A percentile compares a stretch with the other conserved stretches of the same genome.
Evolutionary conservation across 2,888 invertebrate species (phyloP).

Genomic region (Philhelius pedissequus): DNA sequence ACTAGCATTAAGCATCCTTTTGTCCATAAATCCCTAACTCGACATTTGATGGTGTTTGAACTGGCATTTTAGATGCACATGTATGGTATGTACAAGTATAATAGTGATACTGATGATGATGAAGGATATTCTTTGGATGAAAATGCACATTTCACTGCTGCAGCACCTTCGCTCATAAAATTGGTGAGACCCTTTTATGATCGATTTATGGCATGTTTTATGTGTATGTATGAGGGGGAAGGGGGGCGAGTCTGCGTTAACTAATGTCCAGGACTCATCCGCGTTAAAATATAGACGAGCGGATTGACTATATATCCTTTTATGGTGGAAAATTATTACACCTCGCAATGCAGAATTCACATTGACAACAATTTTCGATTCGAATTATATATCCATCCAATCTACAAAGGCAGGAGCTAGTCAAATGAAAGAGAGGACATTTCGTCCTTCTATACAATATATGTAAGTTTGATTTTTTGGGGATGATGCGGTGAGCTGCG

Average conservation of each 20-base stretch:
- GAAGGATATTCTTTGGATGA: not conserved
- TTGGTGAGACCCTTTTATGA: constrained; percentile 35
- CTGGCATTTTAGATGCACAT: not conserved
- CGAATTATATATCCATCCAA: not conserved
- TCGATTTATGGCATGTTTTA: constrained; percentile 57
- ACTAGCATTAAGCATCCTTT: constrained; percentile 30
- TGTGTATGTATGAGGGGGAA: not conserved
- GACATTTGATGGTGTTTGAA: constrained; percentile 37
- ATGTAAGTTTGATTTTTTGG: not conserved
- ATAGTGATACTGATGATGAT: not conserved
- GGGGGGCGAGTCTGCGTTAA: constrained; percentile 3
- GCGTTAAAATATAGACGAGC: constrained; percentile 50
- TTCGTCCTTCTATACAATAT: not conserved
- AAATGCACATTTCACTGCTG: constrained; percentile 55
- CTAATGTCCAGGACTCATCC: constrained; percentile 15
- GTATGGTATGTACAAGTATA: too few species aligned
- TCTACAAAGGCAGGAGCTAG: not conserved
- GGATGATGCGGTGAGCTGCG: not conserved
- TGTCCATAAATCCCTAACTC: constrained; percentile 46
- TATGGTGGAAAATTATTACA: constrained; percentile 50
- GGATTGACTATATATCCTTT: constrained; percentile 19
- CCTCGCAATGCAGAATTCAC: not conserved
- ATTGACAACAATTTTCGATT: constrained; percentile 30
- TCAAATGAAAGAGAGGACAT: constrained; percentile 25
- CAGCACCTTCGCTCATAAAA: constrained; percentile 45